Evolutionary conservation across 2,888 invertebrate species (phyloP).

Genomic region (Oscheius myriophilus): DNA sequence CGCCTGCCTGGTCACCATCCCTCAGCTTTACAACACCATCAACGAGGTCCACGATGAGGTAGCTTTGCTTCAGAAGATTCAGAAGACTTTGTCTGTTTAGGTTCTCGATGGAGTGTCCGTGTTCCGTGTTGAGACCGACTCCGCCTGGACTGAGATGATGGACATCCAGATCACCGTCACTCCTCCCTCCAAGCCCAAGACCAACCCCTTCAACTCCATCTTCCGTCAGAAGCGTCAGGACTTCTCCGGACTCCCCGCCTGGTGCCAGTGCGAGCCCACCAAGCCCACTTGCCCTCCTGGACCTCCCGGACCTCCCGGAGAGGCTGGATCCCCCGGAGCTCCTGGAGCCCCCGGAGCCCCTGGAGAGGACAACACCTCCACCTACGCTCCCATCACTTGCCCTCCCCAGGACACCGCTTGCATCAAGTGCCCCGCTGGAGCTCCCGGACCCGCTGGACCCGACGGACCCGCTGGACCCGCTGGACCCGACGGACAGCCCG

Average conservation of each 20-base stretch:
- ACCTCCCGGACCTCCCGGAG: constrained; percentile 60
- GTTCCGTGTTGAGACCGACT: constrained; percentile 68
- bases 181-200: constrained; percentile 63
- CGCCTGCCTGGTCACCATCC: constrained; percentile 64
- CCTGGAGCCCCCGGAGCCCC: constrained; percentile 57
- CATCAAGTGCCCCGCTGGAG: constrained; percentile 62
- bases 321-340: constrained; percentile 53
- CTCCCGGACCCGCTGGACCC: constrained; percentile 63
- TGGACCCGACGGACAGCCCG: constrained; percentile 62
- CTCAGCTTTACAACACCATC: constrained; percentile 63
- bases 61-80: not conserved
- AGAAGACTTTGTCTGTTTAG: constrained; percentile 24
- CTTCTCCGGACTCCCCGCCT: constrained; percentile 64
- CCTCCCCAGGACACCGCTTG: constrained; percentile 50
- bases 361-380: constrained; percentile 53
- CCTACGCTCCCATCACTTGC: constrained; percentile 59
- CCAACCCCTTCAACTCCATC: constrained; percentile 62
- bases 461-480: constrained; percentile 54
- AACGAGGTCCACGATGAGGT: constrained; percentile 52
- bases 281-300: constrained; percentile 63
- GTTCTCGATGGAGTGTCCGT: constrained; percentile 60
- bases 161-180: constrained; percentile 66
- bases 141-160: constrained; percentile 68
- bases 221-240: constrained; percentile 66
- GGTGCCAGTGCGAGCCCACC: constrained; percentile 66